Percentiles rank a stretch among this genome's conserved stretches.
Evolutionary conservation across 2,888 invertebrate genomes (phyloP).

Genomic region (Sisyra terminalis): DNA sequence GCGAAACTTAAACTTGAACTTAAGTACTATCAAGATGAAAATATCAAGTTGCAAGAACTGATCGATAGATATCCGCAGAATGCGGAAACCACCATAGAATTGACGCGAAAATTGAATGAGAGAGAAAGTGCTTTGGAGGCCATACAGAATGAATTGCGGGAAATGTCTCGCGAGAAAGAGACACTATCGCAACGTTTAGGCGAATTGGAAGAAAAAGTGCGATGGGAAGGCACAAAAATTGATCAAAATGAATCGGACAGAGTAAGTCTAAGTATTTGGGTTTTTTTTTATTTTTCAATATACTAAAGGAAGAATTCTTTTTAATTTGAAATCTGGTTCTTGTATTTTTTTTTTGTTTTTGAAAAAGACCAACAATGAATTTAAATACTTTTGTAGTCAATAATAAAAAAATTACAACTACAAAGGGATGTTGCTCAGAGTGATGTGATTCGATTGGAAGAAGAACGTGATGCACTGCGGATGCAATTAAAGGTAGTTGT

Average conservation of each 20-base stretch:
- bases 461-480: slow-evolving; percentile 39
- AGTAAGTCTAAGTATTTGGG: too few relatives aligned
- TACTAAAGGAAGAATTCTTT: too few relatives aligned
- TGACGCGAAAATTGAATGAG: slow-evolving; percentile 21
- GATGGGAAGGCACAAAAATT: slow-evolving; percentile 12
- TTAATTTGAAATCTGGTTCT: too few relatives aligned
- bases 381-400: too few relatives aligned
- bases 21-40: slow-evolving; percentile 33
- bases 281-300: too few relatives aligned
- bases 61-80: slow-evolving; percentile 20
- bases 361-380: too few relatives aligned
- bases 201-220: slow-evolving; percentile 9
- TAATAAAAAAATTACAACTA: slow-evolving; percentile 19
- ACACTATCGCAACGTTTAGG: slow-evolving; percentile 26
- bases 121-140: slow-evolving; percentile 25
- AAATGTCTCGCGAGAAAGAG: slow-evolving; percentile 26
- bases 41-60: slow-evolving; percentile 26
- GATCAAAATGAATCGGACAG: slow-evolving; percentile 17
- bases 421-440: slow-evolving; percentile 37
- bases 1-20: slow-evolving; percentile 28
- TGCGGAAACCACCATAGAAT: slow-evolving; percentile 16
- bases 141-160: slow-evolving; percentile 27
- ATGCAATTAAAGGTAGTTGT: slow-evolving; percentile 34
- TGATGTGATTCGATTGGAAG: slow-evolving; percentile 37
- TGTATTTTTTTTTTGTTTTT: too few relatives aligned